Evolutionary conservation across 1,140 invertebrate species (phyloP).

Genomic region (Zaprionus inermis): DNA sequence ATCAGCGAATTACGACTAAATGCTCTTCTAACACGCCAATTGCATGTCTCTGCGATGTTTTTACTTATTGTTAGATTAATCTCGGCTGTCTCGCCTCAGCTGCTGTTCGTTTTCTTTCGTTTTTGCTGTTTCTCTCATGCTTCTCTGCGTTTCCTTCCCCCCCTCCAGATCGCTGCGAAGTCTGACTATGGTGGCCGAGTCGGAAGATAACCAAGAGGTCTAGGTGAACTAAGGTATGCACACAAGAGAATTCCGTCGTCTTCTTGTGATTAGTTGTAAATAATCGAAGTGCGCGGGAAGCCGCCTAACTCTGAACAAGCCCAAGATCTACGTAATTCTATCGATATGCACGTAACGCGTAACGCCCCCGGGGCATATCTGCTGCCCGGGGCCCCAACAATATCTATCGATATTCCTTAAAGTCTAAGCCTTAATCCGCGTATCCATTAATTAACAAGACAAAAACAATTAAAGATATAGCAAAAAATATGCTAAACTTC

Average conservation of each 20-base stretch:
- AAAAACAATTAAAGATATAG: slow-evolving; percentile 3
- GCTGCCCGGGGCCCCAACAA: slow-evolving; percentile 13
- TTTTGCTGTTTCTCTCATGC: not conserved
- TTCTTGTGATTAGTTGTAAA: slow-evolving; percentile 82
- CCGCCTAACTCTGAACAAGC: slow-evolving; percentile 33
- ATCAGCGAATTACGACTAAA: slow-evolving; percentile 22
- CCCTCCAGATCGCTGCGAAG: slow-evolving; percentile 75
- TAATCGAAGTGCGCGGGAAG: slow-evolving; percentile 65
- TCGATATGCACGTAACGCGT: not conserved
- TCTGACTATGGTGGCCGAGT: slow-evolving; percentile 79
- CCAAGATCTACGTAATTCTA: slow-evolving; percentile 4
- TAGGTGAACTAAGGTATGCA: slow-evolving; percentile 34
- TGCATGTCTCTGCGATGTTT: slow-evolving; percentile 20
- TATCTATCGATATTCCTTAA: slow-evolving; percentile 23
- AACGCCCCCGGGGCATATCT: not conserved
- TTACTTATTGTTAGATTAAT: slow-evolving; percentile 23
- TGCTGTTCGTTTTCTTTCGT: not conserved
- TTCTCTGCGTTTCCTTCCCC: not conserved
- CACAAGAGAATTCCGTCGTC: slow-evolving; percentile 54
- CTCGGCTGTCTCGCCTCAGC: slow-evolving; percentile 9
- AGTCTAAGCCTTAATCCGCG: slow-evolving; percentile 14
- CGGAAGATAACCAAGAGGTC: slow-evolving; percentile 77
- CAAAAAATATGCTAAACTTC: slow-evolving; percentile 1
- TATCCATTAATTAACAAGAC: slow-evolving; percentile 28
- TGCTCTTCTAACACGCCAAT: slow-evolving; percentile 35